phyloP scores from a whole-genome alignment of 2,113 vertebrate species.

The Brachypodius melanocephalos region DNA sequence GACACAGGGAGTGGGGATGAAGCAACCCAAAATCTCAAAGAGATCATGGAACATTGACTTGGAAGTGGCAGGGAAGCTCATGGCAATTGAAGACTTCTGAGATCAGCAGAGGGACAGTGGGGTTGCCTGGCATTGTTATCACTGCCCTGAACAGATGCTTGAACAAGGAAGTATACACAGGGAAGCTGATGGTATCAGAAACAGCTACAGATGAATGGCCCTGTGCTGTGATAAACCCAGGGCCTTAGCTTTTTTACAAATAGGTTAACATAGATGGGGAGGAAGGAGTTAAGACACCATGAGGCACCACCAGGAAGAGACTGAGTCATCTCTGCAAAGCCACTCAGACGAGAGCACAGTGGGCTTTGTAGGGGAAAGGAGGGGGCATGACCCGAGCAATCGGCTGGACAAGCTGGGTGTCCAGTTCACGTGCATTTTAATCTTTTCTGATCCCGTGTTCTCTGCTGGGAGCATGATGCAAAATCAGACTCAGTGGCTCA shows the following conservation, averaged over 20 bases:
- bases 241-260: background rate
- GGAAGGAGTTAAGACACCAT: background rate
- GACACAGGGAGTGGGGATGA: background rate
- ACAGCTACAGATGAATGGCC: background rate
- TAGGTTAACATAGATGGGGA: background rate
- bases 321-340: background rate
- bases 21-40: background rate
- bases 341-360: background rate
- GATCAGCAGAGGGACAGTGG: background rate
- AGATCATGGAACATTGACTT: background rate
- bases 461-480: background rate
- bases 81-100: background rate
- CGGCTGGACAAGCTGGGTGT: background rate
- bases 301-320: background rate
- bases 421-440: background rate
- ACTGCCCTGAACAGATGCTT: background rate
- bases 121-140: background rate
- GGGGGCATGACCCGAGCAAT: background rate
- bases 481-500: background rate
- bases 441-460: background rate
- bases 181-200: background rate
- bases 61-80: background rate
- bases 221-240: background rate
- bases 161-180: background rate
- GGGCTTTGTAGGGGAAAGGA: background rate